These are phyloP conservation scores for Aphidius colemani DNA, from an alignment of 2,888 invertebrate species.

Conservation along the genomic window DNA sequence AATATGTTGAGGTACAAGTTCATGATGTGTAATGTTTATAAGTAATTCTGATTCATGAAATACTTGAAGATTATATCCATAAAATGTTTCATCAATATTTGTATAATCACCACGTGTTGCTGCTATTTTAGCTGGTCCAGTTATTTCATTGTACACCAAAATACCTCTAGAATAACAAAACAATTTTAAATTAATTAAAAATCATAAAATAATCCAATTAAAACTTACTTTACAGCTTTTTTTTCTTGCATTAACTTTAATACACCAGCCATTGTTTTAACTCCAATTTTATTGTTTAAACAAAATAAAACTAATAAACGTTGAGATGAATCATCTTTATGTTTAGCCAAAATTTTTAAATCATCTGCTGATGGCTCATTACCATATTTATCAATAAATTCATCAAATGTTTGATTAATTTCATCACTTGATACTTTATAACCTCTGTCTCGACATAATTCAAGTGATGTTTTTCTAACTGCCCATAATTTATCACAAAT, in stretches of 20 bases:
- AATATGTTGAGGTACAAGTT: conserved; percentile 97
- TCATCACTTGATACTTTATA: conserved; percentile 99
- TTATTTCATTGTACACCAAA: conserved; percentile 98
- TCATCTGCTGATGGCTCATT: conserved; percentile 95
- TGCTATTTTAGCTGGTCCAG: conserved; percentile 97
- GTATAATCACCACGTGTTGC: too few relatives aligned
- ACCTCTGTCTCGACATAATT: conserved; percentile 97
- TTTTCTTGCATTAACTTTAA: conserved; percentile 99
- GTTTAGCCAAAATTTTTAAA: conserved; percentile 94
- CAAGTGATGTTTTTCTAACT: conserved; percentile 98
- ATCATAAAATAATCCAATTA: too few relatives aligned
- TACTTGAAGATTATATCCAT: conserved; percentile 97
- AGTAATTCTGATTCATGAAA: conserved; percentile 92
- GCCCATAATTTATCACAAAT: conserved; percentile 94
- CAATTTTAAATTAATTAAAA: background rate
- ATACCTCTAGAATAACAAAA: conserved; percentile 76
- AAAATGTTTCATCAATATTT: conserved; percentile 91
- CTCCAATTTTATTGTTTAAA: conserved; percentile 98
- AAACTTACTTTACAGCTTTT: conserved; percentile 76
- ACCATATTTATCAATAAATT: conserved; percentile 96
- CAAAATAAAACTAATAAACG: conserved; percentile 99
- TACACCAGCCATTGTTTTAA: conserved; percentile 98
- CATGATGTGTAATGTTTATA: conserved; percentile 98
- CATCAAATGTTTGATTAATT: conserved; percentile 97
- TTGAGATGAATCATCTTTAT: conserved; percentile 99